Base-by-base conservation (phyloP, 1,140 invertebrate genomes). In the Plectus sambesii region DNA sequence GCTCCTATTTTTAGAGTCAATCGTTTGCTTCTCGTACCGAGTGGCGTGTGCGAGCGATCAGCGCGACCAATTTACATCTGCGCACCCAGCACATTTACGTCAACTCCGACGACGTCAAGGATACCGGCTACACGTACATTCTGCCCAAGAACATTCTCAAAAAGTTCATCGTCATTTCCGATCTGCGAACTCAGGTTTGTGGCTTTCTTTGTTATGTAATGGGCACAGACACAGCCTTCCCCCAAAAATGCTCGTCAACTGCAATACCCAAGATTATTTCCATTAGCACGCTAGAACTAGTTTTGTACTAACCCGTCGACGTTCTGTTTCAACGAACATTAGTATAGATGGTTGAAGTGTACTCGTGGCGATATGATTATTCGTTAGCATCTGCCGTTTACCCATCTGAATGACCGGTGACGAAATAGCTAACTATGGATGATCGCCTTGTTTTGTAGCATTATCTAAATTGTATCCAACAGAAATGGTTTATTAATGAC, bases 21-120 rank as follows among this genome's bases (percentile, higher is more conserved):
- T 94, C 90, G 0, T 99, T 98, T 73, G 84, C 88, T 55, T 93
- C 87, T 0, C 93, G 96, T 69, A 99, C 93, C 0, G 94, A 99
- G 74, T 99, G 93, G 93, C 79, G 94, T 42, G 72, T 98, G 19
- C 75, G 94, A 61, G 93, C 93, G 0, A 98, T 99, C 55, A 97
- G 90, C 0, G 90, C 93, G 0, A 98, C 93, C 0, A 98, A 99
- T 76, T 75, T 99, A 5, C 90, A 99, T 75, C 73, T 99, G 12
- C 78, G 94, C 61, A 98, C 94, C 0, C 97, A 99, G 74, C 92
- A 98, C 66, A 99, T 99, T 61, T 98, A 99, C 62, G 92, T 99
- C 1, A 92, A 87, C 30, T 93, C 89, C 0, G 93, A 98, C 68
- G 93, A 98, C 69, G 96, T 99, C 58, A 98, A 97, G 68, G 94